Conservation (phyloP, 2,113 vertebrate genomes). For the Trogon surrucura region DNA sequence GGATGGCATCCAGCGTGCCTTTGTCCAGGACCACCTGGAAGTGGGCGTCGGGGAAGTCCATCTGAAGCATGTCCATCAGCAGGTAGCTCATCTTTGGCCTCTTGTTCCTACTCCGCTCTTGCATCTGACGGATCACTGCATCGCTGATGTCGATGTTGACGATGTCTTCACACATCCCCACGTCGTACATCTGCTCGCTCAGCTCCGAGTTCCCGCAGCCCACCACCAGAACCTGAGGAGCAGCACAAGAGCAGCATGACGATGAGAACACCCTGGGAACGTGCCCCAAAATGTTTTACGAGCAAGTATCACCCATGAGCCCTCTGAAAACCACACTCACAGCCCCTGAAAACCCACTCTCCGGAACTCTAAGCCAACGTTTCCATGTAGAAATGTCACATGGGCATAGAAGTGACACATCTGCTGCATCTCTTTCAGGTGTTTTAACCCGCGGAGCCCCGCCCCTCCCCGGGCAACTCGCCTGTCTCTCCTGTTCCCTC, state of each 20-base stretch:
- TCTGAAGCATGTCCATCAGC: conserved; percentile 88
- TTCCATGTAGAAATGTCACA: rapidly evolving
- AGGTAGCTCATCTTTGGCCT: conserved; percentile 87
- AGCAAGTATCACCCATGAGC: background rate
- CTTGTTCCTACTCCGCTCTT: conserved; percentile 79
- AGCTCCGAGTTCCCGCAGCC: conserved; percentile 97
- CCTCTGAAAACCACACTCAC: background rate
- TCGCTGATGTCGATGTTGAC: conserved; percentile 93
- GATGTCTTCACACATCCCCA: conserved; percentile 85
- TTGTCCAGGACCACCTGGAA: conserved; percentile 94
- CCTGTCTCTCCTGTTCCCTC: background rate
- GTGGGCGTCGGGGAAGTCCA: conserved; percentile 82
- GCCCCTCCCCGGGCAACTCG: too few relatives aligned
- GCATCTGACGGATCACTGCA: conserved; percentile 88
- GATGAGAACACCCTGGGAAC: rapidly evolving
- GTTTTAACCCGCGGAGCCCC: background rate
- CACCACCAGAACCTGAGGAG: conserved; percentile 91
- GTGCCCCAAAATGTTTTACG: rapidly evolving
- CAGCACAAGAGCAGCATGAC: rapidly evolving
- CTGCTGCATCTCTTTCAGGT: too few relatives aligned
- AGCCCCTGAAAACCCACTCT: background rate
- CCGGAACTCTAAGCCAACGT: rapidly evolving
- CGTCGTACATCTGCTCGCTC: conserved; percentile 92
- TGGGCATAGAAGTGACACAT: rapidly evolving
- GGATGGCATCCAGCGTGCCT: conserved; percentile 91